A percentile compares a stretch with the other conserved stretches of the same genome.
These are phyloP conservation scores for Sitophilus oryzae DNA, from an alignment of 1,140 invertebrate genomes.

Conservation along the genomic window DNA sequence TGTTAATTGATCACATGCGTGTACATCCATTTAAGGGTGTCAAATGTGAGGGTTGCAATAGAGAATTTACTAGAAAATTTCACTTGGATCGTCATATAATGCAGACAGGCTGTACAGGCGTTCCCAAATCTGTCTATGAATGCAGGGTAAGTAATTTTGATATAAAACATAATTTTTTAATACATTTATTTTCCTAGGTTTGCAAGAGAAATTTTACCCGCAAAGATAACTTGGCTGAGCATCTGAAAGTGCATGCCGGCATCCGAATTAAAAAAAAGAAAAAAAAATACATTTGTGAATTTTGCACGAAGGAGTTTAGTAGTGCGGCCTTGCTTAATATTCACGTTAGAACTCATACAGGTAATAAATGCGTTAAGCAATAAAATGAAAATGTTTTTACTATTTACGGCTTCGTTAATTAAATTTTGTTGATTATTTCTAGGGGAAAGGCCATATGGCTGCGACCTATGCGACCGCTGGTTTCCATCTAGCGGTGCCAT, in stretches of 20 bases:
- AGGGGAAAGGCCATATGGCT: conserved; percentile 58
- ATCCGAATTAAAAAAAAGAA: conserved; percentile 56
- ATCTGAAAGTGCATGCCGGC: conserved; percentile 66
- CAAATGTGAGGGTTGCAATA: conserved; percentile 55
- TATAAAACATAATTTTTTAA: not conserved
- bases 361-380: conserved; percentile 31
- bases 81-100: conserved; percentile 68
- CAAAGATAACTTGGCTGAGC: conserved; percentile 71
- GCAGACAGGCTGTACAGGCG: conserved; percentile 66
- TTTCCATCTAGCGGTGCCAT: conserved; percentile 66
- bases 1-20: conserved; percentile 33
- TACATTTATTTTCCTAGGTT: conserved; percentile 47
- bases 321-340: conserved; percentile 60
- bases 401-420: not conserved
- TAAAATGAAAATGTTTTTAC: conserved; percentile 1
- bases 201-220: conserved; percentile 66
- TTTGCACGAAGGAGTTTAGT: conserved; percentile 65
- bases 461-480: conserved; percentile 60
- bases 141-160: conserved; percentile 51
- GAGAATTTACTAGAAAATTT: conserved; percentile 68
- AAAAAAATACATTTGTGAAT: conserved; percentile 56
- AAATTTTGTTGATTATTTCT: conserved; percentile 22
- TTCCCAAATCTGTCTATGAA: conserved; percentile 50
- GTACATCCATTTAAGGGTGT: conserved; percentile 44
- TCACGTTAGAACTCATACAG: conserved; percentile 66